Evolutionary conservation across 2,797 vertebrate genomes (phyloP), one percentile per base, ranked within the genome.

Genomic region (Chlorospingus flavigularis): DNA sequence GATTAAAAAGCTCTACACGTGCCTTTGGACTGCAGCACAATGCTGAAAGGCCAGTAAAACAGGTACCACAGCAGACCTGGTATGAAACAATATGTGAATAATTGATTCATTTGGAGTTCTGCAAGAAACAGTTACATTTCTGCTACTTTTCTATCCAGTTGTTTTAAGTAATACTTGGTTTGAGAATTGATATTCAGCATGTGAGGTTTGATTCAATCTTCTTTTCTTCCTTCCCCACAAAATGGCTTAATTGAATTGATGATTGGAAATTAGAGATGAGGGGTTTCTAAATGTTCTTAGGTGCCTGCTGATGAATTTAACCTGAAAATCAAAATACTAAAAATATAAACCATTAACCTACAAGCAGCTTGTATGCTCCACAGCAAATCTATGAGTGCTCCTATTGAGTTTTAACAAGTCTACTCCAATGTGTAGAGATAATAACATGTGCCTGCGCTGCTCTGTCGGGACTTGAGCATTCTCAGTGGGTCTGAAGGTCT

Each of bases 311-410:
- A 85, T 85, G 37, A 92, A 76, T 87, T 85, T 85, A 83, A 68
- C 60, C 31, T 78, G 58, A 91, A 91, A 90, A 88, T 90, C 79
- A 86, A 82, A 94, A 80, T 70, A 61, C 80, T 92, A 54, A 81
- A 94, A 91, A 73, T 75, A 35, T 57, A 81, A 88, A 75, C 82
- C 48, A 60, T 94, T 93, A 86, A 76, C 48, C 43, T 91, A 24
- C n/a, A 72, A 73, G 54, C 47, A 78, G 50, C 31, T 73, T 83
- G 30, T 8, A 4, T 71, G 39, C 78, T 81, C 77, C 47, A 18
- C 51, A 60, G 48, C 40, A 72, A 72, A 73, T 26, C 55, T 51
- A 13, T 92, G 70, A 23, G 39, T 67, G 82, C 13, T 91, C 9
- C 61, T 76, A 7, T 63, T 73, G 73, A 90, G 33, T 90, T 88